These are phyloP conservation scores for Ametastegia equiseti DNA, from an alignment of 2,888 invertebrate species.

Conservation along the genomic window DNA sequence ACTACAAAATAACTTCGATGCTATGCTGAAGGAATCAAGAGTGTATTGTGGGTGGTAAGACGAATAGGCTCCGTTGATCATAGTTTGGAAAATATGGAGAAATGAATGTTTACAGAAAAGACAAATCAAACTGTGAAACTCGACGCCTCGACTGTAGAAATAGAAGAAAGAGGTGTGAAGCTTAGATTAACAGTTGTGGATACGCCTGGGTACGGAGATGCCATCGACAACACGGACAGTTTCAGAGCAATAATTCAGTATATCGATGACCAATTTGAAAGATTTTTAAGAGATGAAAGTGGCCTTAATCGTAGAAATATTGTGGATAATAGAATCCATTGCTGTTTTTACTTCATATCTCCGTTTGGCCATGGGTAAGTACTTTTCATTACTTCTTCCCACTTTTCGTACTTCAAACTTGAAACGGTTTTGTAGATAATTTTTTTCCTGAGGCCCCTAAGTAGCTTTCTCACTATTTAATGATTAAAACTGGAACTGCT, in stretches of 20 bases:
- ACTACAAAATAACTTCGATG: too few species aligned
- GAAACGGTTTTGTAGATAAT: background rate
- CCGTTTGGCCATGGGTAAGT: conserved; percentile 96
- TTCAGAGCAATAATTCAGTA: conserved; percentile 97
- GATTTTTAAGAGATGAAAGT: conserved; percentile 94
- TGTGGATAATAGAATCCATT: conserved; percentile 97
- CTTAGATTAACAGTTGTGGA: conserved; percentile 95
- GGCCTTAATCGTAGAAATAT: conserved; percentile 97
- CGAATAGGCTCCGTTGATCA: background rate
- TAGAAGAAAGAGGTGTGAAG: conserved; percentile 97
- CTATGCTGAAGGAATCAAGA: background rate
- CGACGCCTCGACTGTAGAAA: conserved; percentile 97
- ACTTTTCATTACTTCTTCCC: background rate
- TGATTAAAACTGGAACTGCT: background rate
- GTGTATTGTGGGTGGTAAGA: background rate
- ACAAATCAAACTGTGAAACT: conserved; percentile 95
- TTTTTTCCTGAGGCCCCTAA: too few species aligned
- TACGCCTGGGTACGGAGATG: conserved; percentile 97
- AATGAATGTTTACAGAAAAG: conserved; percentile 82
- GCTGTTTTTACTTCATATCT: conserved; percentile 98
- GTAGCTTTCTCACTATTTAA: too few species aligned
- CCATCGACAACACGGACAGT: conserved; percentile 95
- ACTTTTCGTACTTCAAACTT: background rate
- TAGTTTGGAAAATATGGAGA: conserved; percentile 12
- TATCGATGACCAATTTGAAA: conserved; percentile 97